Percentiles rank a stretch among this genome's conserved stretches.
These are phyloP conservation scores for Prolemur simus DNA, from an alignment of 2,113 vertebrate genomes.

Conservation along the genomic window DNA sequence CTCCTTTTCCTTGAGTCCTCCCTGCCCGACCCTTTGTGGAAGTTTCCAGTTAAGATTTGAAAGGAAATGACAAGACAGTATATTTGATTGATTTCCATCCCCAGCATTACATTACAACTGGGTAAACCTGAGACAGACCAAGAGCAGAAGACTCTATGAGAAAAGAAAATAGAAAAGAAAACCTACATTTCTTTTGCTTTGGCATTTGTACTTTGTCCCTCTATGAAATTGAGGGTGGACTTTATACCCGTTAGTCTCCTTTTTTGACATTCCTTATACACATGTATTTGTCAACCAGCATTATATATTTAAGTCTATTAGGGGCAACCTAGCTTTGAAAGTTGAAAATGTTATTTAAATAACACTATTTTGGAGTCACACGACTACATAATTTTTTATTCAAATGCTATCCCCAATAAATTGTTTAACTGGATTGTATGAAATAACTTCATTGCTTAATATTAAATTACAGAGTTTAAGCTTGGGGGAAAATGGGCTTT, in stretches of 20 bases:
- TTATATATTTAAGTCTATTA: conserved; percentile 12
- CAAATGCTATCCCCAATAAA: conserved; percentile 30
- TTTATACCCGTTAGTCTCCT: neutral
- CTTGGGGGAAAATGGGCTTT: neutral
- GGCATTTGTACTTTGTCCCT: neutral
- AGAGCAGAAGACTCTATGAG: neutral
- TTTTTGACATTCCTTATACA: neutral
- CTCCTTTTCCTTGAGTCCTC: neutral
- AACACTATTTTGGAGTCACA: conserved; percentile 11
- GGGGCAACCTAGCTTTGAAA: neutral
- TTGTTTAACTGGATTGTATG: conserved; percentile 16
- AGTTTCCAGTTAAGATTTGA: neutral
- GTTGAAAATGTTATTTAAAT: conserved; percentile 23
- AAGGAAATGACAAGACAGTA: neutral
- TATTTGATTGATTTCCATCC: neutral
- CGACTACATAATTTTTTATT: neutral
- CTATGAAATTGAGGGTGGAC: neutral
- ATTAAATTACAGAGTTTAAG: conserved; percentile 10
- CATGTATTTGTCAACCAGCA: neutral
- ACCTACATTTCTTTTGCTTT: neutral
- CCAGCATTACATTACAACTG: neutral
- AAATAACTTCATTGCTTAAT: conserved; percentile 1
- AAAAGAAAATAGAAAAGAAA: neutral
- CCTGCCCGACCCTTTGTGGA: neutral
- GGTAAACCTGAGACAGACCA: neutral